Percentiles rank a stretch among this genome's conserved stretches.
Evolutionary conservation across 2,888 invertebrate genomes (phyloP).

Genomic region (Drosophila parthenogenetica): DNA sequence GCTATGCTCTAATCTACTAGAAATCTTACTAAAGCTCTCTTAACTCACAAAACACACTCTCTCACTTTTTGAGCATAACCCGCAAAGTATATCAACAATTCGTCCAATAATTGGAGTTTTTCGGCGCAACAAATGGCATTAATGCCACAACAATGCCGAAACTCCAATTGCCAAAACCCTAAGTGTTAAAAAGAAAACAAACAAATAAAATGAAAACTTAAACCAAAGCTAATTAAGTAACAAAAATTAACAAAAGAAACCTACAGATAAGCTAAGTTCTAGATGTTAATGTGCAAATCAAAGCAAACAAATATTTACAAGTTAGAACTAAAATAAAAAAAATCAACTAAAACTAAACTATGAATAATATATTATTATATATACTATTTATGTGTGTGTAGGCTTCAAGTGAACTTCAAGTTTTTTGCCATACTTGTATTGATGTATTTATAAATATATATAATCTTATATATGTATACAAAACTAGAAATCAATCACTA

Average conservation of each 20-base stretch:
- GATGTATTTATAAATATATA: constrained; percentile 61
- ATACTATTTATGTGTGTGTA: constrained; percentile 65
- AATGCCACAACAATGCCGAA: constrained; percentile 52
- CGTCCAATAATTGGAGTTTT: constrained; percentile 84
- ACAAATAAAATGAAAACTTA: constrained; percentile 47
- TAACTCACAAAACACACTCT: constrained; percentile 17
- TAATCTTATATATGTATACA: constrained; percentile 36
- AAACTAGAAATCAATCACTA: constrained; percentile 58
- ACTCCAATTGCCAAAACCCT: constrained; percentile 75
- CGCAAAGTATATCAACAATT: constrained; percentile 85
- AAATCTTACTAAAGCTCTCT: constrained; percentile 24
- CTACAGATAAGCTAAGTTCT: constrained; percentile 46
- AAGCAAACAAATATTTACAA: constrained; percentile 63
- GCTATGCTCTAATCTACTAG: constrained; percentile 40
- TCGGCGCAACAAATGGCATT: constrained; percentile 70
- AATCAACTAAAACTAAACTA: constrained; percentile 35
- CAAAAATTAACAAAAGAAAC: constrained; percentile 35
- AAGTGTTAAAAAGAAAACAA: constrained; percentile 68
- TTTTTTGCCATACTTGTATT: constrained; percentile 64
- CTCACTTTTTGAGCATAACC: constrained; percentile 75
- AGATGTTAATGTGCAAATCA: constrained; percentile 45
- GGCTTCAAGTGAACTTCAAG: constrained; percentile 68
- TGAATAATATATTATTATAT: constrained; percentile 31
- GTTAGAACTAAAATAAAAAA: constrained; percentile 47
- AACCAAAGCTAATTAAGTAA: constrained; percentile 60